A percentile compares a stretch with the other conserved stretches of the same genome.
phyloP scores from a whole-genome alignment of 1,140 invertebrate genomes.

The Asbolus verrucosus region DNA sequence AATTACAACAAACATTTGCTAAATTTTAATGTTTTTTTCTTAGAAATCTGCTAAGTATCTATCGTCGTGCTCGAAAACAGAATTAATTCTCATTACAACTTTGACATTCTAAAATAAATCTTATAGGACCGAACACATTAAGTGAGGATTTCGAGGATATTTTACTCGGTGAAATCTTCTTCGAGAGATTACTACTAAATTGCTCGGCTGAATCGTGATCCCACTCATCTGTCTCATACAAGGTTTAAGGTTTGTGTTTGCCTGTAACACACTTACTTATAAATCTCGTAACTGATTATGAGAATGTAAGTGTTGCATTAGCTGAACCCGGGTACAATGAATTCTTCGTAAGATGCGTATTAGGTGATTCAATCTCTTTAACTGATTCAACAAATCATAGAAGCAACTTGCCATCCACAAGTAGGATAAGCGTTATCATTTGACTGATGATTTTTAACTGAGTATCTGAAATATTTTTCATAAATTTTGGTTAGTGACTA shows the following conservation, averaged over 20 bases:
- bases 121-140: constrained; percentile 16
- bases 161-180: constrained; percentile 31
- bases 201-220: constrained; percentile 36
- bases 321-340: too few relatives aligned
- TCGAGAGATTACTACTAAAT: constrained; percentile 41
- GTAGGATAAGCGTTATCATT: too few relatives aligned
- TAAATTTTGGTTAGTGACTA: too few relatives aligned
- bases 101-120: constrained; percentile 16
- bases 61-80: neutral
- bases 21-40: too few relatives aligned
- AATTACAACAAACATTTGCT: too few relatives aligned
- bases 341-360: constrained; percentile 1
- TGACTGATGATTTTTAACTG: too few relatives aligned
- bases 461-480: too few relatives aligned
- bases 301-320: neutral
- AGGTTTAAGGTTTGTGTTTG: constrained; percentile 6
- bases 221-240: constrained; percentile 28
- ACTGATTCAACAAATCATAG: too few relatives aligned
- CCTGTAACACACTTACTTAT: constrained; percentile 20
- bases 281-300: constrained; percentile 36
- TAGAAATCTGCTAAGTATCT: neutral
- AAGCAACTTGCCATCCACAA: too few relatives aligned
- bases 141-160: constrained; percentile 9
- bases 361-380: constrained; percentile 31
- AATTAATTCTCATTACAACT: constrained; percentile 35